A percentile compares a stretch with the other conserved stretches of the same genome.
phyloP scores from a whole-genome alignment of 2,113 vertebrate species.

The Proterorhinus semilunaris region DNA sequence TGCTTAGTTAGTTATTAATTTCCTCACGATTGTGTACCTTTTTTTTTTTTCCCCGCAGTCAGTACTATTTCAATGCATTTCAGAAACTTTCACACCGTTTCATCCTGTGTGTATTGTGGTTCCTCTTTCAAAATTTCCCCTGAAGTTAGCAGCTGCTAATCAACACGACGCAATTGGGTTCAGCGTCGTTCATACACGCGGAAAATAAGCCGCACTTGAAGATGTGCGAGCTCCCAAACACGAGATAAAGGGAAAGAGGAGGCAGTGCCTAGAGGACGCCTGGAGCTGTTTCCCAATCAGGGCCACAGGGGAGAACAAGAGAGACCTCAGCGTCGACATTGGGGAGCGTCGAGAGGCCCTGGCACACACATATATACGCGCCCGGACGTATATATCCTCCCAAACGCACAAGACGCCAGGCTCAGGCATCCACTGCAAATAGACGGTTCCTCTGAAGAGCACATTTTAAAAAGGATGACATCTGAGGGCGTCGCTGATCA shows the following conservation, averaged over 20 bases:
- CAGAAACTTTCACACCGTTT: constrained; percentile 1
- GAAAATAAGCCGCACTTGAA: neutral
- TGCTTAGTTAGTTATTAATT: neutral
- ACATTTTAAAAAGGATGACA: constrained; percentile 49
- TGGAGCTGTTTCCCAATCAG: constrained; percentile 69
- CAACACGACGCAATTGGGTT: constrained; percentile 33
- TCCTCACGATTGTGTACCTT: neutral
- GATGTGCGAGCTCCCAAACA: constrained; percentile 13
- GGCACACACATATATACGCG: constrained; percentile 22
- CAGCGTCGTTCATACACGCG: constrained; percentile 10
- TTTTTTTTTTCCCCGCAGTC: constrained; percentile 4
- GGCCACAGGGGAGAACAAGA: constrained; percentile 61
- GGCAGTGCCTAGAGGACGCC: constrained; percentile 59
- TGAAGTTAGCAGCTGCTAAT: constrained; percentile 57
- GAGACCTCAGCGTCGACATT: constrained; percentile 55
- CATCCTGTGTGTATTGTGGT: constrained; percentile 13
- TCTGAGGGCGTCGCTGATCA: constrained; percentile 56
- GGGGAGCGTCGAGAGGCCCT: constrained; percentile 58
- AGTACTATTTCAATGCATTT: constrained; percentile 11
- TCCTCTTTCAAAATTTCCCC: neutral
- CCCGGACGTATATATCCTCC: neutral
- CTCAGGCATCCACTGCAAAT: constrained; percentile 40
- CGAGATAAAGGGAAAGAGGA: constrained; percentile 37
- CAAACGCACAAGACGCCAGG: constrained; percentile 21
- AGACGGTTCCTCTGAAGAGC: constrained; percentile 43